Conservation (phyloP, 2,888 invertebrate genomes). For the Microctonus brassicae region DNA sequence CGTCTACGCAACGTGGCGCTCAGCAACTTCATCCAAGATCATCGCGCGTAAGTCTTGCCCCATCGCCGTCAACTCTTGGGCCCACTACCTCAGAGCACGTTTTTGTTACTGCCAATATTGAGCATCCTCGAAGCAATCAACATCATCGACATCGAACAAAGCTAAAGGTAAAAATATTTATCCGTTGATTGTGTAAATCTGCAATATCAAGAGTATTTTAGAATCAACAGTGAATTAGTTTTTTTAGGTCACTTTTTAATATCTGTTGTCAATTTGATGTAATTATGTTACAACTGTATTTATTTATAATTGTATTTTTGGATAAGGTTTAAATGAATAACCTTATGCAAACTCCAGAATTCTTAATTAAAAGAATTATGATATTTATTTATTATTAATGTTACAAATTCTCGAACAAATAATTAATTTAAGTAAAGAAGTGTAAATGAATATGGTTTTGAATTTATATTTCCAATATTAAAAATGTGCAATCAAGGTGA, state of each 20-base stretch:
- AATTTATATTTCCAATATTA: no score
- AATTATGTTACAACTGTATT: not conserved
- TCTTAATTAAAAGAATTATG: no score
- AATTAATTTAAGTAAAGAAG: no score
- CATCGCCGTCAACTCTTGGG: conserved; percentile 27
- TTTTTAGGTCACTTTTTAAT: not conserved
- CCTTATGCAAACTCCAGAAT: no score
- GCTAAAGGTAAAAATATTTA: conserved; percentile 61
- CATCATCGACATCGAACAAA: conserved; percentile 64
- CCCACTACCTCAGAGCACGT: conserved; percentile 58
- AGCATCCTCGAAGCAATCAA: conserved; percentile 59
- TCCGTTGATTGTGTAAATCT: not conserved
- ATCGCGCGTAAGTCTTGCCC: conserved; percentile 40
- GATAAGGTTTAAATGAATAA: no score
- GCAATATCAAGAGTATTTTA: not conserved
- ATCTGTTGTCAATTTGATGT: no score
- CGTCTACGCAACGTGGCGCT: conserved; percentile 32
- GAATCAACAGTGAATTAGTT: not conserved
- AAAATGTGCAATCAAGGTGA: no score
- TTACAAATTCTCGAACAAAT: no score
- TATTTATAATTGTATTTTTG: no score
- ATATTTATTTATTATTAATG: no score
- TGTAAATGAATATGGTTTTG: no score
- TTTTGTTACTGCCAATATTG: conserved; percentile 56
- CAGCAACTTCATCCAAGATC: conserved; percentile 42